Conservation (phyloP, 1,140 invertebrate species). For the Pseudoatta argentina region DNA sequence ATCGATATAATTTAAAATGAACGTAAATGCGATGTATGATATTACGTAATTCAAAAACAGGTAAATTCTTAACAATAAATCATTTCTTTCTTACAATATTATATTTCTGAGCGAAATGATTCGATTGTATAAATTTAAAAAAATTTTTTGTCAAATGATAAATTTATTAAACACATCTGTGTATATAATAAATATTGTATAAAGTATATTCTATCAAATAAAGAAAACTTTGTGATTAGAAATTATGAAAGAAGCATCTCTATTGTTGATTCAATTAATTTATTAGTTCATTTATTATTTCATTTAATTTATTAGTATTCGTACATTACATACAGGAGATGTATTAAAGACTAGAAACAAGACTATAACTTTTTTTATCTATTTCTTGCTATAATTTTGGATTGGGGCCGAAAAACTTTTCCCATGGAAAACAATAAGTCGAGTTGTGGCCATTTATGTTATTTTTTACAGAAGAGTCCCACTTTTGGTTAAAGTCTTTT, state of each 20-base stretch:
- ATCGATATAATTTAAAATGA: slow-evolving; percentile 16
- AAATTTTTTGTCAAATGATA: slow-evolving; percentile 43
- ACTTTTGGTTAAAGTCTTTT: slow-evolving; percentile 70
- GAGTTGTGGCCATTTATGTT: neutral
- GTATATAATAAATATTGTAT: slow-evolving; percentile 60
- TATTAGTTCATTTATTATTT: slow-evolving; percentile 10
- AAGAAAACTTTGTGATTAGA: slow-evolving; percentile 75
- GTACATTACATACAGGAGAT: neutral
- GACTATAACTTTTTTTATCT: neutral
- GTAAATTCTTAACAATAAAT: neutral
- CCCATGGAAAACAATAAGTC: slow-evolving; percentile 77
- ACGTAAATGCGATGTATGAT: neutral
- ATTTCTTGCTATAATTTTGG: slow-evolving; percentile 78
- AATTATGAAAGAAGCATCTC: neutral
- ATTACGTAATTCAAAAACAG: slow-evolving; percentile 30
- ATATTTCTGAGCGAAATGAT: slow-evolving; percentile 16
- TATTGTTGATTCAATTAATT: slow-evolving; percentile 33
- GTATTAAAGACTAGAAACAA: slow-evolving; percentile 4
- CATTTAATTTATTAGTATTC: slow-evolving; percentile 43
- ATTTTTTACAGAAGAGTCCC: slow-evolving; percentile 47
- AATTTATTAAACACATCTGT: slow-evolving; percentile 57
- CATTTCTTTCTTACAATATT: neutral
- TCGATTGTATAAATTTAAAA: slow-evolving; percentile 42
- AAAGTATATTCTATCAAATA: slow-evolving; percentile 70
- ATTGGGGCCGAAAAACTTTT: slow-evolving; percentile 80